phyloP scores from a whole-genome alignment of 2,797 vertebrate species.

The Sebastes jordani region DNA sequence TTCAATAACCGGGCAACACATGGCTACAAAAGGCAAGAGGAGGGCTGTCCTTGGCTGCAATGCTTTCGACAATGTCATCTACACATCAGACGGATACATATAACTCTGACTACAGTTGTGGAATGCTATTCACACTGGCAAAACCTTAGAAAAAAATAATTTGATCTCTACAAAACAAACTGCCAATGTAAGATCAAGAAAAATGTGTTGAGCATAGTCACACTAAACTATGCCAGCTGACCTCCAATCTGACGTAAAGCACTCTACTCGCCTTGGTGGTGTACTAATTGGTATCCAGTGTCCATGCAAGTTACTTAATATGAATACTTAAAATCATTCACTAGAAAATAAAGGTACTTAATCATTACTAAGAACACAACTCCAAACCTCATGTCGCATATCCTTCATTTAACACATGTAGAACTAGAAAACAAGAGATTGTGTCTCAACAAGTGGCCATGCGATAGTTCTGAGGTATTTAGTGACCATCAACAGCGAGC shows the following conservation, averaged over 20 bases:
- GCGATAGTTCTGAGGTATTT: background rate
- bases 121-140: constrained; percentile 6
- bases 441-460: background rate
- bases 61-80: constrained; percentile 47
- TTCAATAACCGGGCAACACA: constrained; percentile 44
- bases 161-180: background rate
- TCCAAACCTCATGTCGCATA: background rate
- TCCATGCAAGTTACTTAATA: background rate
- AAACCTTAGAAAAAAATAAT: background rate
- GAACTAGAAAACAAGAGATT: background rate
- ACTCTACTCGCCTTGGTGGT: background rate
- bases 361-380: background rate
- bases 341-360: too few species aligned
- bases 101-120: background rate
- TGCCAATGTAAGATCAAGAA: constrained; percentile 5
- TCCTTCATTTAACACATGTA: background rate
- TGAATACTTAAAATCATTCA: background rate
- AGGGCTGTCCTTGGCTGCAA: constrained; percentile 54
- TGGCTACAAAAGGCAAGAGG: constrained; percentile 37
- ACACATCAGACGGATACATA: constrained; percentile 28
- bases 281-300: background rate
- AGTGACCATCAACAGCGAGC: background rate
- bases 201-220: constrained; percentile 5
- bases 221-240: constrained; percentile 16
- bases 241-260: background rate